Conservation (phyloP, 1,140 invertebrate species). For the Drosophila hydei region DNA sequence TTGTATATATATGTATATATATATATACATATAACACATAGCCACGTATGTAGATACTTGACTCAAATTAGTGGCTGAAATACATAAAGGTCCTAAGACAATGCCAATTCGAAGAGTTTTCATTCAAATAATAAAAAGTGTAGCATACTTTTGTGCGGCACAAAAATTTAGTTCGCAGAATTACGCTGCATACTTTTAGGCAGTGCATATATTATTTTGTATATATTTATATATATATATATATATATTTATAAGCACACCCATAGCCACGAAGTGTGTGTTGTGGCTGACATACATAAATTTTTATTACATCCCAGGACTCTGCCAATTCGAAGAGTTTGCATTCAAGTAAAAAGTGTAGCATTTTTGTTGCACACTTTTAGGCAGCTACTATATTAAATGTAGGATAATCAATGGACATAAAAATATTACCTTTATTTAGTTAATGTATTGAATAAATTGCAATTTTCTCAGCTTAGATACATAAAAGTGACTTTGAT, state of each 20-base stretch:
- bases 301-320: too few species aligned
- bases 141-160: neutral
- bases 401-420: neutral
- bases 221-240: too few species aligned
- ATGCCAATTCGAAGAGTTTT: neutral
- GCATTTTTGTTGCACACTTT: slow-evolving; percentile 7
- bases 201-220: too few species aligned
- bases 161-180: neutral
- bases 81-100: too few species aligned
- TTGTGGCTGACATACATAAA: too few species aligned
- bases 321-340: too few species aligned
- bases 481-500: slow-evolving; percentile 63
- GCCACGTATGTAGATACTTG: too few species aligned
- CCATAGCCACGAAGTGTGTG: too few species aligned
- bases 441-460: slow-evolving; percentile 28
- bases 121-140: neutral
- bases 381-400: neutral
- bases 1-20: neutral
- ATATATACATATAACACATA: too few species aligned
- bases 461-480: slow-evolving; percentile 29
- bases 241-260: too few species aligned
- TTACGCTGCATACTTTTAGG: slow-evolving; percentile 7
- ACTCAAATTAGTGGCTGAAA: too few species aligned
- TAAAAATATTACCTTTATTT: slow-evolving; percentile 32
- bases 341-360: too few species aligned